Evolutionary conservation across 2,113 vertebrate species (phyloP), one percentile per base, ranked within the genome.

Genomic region (Ammodramus savannarum): DNA sequence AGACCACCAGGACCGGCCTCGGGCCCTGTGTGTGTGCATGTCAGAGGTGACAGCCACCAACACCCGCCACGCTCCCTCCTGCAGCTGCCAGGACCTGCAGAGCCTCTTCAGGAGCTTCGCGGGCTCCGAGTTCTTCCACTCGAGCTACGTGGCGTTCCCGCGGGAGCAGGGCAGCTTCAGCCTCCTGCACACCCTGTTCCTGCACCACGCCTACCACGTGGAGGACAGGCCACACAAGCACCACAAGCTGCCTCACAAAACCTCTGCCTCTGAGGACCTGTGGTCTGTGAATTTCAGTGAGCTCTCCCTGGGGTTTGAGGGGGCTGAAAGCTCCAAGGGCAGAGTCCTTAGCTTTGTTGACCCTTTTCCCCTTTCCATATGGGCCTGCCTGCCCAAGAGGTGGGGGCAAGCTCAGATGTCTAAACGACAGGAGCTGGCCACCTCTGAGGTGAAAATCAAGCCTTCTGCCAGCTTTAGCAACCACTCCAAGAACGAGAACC

Each of bases 271-370:
- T n/a, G 98, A 98, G 96, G 99, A 99, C 65, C 94, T 99, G 41
- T 99, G 99, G 99, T 98, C 98, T 48, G 25, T 99, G 91, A 97
- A 98, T 87, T 96, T 99, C 87, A 98, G 97, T 51, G 97, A 98
- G 72, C 97, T 99, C 65, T 98, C 98, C 10, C 82, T 99, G 54
- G 98, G 98, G 58, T 99, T 99, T 7, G 99, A 99, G 63, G 99
- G 99, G n/a, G 98, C 98, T 5, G 98, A 99, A 75, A 98, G 98
- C 69, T 98, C 98, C 52, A 98, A 98, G 97, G 98, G 98, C 63
- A 98, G 93, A 96, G 87, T 97, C 22, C 98, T 99, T 58, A 98
- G 98, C 61, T 99, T 99, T 78, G 91, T 99, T 63, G 98, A 99
- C 62, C 98, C 99, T 18, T 99, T 99, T 44, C 97, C 98, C 17